Percentiles rank a stretch among this genome's conserved stretches.
Conservation (phyloP, 2,888 invertebrate genomes). For the Cyclophora albipunctata region DNA sequence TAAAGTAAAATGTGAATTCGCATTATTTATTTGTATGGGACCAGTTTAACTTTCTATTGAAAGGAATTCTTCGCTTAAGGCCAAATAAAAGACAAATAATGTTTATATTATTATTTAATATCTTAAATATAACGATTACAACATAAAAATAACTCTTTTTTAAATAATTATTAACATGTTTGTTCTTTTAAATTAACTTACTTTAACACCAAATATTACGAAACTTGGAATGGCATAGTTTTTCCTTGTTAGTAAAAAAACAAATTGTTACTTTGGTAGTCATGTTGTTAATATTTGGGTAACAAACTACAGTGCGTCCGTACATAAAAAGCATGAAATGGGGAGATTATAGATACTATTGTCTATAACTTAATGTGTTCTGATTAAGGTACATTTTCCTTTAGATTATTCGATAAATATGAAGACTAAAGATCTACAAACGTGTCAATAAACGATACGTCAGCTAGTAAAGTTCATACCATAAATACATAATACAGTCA, state of each 20-base stretch:
- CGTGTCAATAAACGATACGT: constrained; percentile 15
- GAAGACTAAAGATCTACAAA: neutral
- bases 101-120: constrained; percentile 40
- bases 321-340: neutral
- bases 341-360: no score
- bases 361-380: no score
- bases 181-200: constrained; percentile 65
- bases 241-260: constrained; percentile 11
- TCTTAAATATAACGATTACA: constrained; percentile 71
- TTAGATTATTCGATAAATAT: no score
- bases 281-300: constrained; percentile 23
- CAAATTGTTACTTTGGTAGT: constrained; percentile 41
- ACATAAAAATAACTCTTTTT: constrained; percentile 67
- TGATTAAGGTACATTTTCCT: no score
- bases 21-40: no score
- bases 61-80: no score
- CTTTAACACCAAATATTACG: constrained; percentile 58
- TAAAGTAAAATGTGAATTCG: no score
- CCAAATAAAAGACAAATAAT: neutral
- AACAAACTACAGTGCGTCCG: constrained; percentile 10
- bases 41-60: no score
- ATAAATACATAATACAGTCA: no score
- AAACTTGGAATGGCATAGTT: constrained; percentile 61
- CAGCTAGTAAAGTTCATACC: no score
- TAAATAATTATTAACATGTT: constrained; percentile 64